Evolutionary conservation across 2,888 invertebrate species (phyloP).

Genomic region (Nemoura dubitans): DNA sequence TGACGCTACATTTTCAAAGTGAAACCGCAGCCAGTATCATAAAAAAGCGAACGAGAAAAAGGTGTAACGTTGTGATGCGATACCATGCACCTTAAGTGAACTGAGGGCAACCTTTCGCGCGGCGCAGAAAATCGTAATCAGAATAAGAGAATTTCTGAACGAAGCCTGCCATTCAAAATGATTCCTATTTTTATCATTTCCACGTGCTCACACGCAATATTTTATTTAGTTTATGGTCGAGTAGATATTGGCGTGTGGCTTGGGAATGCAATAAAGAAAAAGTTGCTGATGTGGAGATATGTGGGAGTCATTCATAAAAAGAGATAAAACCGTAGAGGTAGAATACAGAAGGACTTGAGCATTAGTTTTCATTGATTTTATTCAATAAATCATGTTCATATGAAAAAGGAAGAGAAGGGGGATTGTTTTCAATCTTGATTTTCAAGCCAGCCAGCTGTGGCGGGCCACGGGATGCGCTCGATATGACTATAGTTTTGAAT

Average conservation of each 20-base stretch:
- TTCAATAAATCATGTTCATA: background rate
- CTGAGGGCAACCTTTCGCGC: background rate
- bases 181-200: constrained; percentile 12
- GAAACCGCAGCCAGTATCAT: background rate
- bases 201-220: constrained; percentile 7
- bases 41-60: background rate
- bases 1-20: background rate
- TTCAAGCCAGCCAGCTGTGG: background rate
- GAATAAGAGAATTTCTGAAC: background rate
- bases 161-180: background rate
- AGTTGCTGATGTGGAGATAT: constrained; percentile 7
- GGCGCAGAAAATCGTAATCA: background rate
- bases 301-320: constrained; percentile 37
- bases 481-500: background rate
- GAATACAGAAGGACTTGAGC: background rate
- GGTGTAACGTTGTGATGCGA: background rate
- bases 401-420: background rate
- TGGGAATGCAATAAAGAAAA: constrained; percentile 19
- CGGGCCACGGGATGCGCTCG: too few species aligned
- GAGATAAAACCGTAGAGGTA: background rate
- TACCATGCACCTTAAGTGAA: background rate
- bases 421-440: background rate
- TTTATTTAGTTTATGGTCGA: constrained; percentile 28
- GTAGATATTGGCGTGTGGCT: constrained; percentile 18
- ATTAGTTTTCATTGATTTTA: constrained; percentile 19